Conservation (phyloP, 2,888 invertebrate species). For the Ametastegia equiseti region DNA sequence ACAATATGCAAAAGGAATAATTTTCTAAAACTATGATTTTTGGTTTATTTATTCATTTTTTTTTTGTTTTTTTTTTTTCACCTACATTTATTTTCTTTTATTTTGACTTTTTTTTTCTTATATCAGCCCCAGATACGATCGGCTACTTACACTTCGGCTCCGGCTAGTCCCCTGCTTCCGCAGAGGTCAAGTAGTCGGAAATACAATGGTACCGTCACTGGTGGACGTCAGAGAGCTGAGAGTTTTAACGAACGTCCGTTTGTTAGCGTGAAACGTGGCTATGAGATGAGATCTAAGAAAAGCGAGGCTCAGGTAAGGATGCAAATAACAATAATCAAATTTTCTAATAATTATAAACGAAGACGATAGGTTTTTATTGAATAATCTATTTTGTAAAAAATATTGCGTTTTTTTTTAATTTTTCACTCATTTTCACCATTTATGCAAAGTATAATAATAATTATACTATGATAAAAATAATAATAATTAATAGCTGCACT, state of each 20-base stretch:
- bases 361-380: too few species aligned
- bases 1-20: conserved; percentile 56
- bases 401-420: too few species aligned
- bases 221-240: conserved; percentile 71
- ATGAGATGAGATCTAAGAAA: conserved; percentile 75
- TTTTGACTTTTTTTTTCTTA: conserved; percentile 5
- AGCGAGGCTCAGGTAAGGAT: conserved; percentile 76
- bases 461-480: not conserved
- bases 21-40: conserved; percentile 61
- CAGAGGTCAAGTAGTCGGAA: conserved; percentile 76
- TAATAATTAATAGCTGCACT: conserved; percentile 52
- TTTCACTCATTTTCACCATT: too few species aligned
- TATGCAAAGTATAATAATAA: too few species aligned
- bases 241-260: conserved; percentile 81
- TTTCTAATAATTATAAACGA: not conserved
- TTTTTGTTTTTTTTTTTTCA: not conserved
- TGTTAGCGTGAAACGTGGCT: conserved; percentile 80
- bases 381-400: too few species aligned
- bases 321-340: not conserved
- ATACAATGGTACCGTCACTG: conserved; percentile 71
- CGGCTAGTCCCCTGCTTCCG: conserved; percentile 77
- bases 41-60: not conserved
- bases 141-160: conserved; percentile 73
- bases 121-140: conserved; percentile 61
- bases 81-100: too few species aligned